Evolutionary conservation across 2,888 invertebrate genomes (phyloP), one percentile per base, ranked within the genome.

Genomic region (Perizoma flavofasciatum): DNA sequence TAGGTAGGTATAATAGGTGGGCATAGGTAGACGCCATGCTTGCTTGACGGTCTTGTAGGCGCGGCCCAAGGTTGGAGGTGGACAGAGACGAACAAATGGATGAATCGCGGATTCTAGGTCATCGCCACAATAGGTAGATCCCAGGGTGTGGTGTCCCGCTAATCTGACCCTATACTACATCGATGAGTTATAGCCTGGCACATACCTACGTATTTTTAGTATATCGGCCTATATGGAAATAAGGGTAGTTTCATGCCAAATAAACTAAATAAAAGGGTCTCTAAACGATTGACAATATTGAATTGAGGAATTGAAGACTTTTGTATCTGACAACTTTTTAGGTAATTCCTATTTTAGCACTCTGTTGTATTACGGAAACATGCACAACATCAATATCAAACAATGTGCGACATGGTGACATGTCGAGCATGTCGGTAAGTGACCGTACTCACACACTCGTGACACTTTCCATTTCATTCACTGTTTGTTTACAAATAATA

Each of bases 391-490:
- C 1, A 22, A 22, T 22, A 33, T 35, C 10, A 61, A 53, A 56
- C 40, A 40, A 50, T 22, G 22, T 22, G 22, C 22, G 22, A 50
- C 50, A 50, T 51, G 39, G 22, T 22, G 53, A 51, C 44, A 49
- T 57, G 47, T 49, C 39, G 32, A 51, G 59, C 53, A 43, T 59
- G 59, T 62, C 62, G 49, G 49, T 63, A 61, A 56, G 10, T 40
- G 44, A 57, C 57, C 59, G 46, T 33, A 61, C 55, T 54, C 49
- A 48, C 48, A 65, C 63, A 66, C 65, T 66, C 53, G n/a, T 60
- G 67, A 69, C 73, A 78, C 76, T 77, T 77, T 77, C 67, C 56
- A 64, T 73, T 73, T 69, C 71, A 71, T 71, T 69, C 71, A n/a
- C 71, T 78, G 72, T 75, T 73, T 72, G 62, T 71, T 70, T 68